Evolutionary conservation across 2,797 vertebrate species (phyloP).

Genomic region (Oophaga sylvatica): DNA sequence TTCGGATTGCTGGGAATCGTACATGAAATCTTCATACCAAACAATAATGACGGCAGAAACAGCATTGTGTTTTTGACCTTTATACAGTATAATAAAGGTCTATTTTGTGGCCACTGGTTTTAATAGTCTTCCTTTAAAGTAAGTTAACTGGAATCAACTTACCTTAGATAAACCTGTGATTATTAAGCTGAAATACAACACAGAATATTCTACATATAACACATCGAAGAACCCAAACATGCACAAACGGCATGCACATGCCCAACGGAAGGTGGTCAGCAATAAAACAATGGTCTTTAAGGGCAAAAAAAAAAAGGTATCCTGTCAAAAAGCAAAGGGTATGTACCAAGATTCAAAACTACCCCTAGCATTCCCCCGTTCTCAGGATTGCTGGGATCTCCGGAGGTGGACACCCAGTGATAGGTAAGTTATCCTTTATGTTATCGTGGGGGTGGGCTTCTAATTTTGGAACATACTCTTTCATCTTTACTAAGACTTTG

Average conservation of each 20-base stretch:
- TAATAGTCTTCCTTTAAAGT: neutral
- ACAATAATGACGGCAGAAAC: too few species aligned
- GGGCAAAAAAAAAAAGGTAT: neutral
- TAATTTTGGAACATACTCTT: neutral
- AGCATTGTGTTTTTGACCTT: too few species aligned
- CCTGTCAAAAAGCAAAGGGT: neutral
- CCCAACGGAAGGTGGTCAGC: conserved; percentile 61
- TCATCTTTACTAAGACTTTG: neutral
- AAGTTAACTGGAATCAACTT: conserved; percentile 67
- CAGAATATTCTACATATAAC: conserved; percentile 59
- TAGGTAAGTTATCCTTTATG: too few species aligned
- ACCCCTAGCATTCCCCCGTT: too few species aligned
- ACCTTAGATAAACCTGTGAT: conserved; percentile 67
- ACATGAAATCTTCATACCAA: too few species aligned
- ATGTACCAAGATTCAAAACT: too few species aligned
- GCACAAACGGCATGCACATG: conserved; percentile 73
- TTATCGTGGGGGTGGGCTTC: too few species aligned
- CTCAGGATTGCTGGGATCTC: too few species aligned
- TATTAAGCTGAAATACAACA: conserved; percentile 65
- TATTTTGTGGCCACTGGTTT: neutral
- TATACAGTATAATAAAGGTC: neutral
- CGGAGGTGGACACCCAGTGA: too few species aligned
- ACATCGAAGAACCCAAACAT: conserved; percentile 62
- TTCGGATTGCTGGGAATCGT: too few species aligned
- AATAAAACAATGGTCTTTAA: neutral